Conservation (phyloP, 2,888 invertebrate genomes). For the Drosophila melanosoma region DNA sequence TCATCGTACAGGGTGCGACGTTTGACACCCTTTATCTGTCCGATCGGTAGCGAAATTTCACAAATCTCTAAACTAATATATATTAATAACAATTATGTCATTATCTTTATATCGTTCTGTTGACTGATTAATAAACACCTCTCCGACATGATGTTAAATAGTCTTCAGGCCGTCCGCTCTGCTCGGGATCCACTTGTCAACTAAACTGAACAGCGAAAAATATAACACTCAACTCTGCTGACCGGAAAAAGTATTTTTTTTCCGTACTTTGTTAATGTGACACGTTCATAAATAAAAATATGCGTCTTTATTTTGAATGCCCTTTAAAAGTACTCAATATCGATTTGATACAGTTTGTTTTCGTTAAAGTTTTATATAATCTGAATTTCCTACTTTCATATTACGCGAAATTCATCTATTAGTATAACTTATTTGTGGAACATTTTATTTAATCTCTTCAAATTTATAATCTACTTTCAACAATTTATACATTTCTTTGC, state of each 20-base stretch:
- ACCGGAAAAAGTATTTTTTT: slow-evolving; percentile 14
- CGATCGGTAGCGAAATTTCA: slow-evolving; percentile 60
- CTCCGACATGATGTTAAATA: slow-evolving; percentile 42
- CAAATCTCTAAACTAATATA: slow-evolving; percentile 44
- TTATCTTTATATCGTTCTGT: background rate
- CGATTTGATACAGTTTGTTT: too few species aligned
- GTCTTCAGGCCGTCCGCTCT: slow-evolving; percentile 9
- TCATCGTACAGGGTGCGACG: slow-evolving; percentile 62
- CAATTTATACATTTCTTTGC: background rate
- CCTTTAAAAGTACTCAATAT: background rate
- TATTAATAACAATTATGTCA: background rate
- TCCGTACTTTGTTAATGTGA: background rate
- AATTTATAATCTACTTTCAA: background rate
- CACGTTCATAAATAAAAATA: background rate
- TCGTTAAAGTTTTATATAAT: background rate
- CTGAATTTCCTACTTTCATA: background rate
- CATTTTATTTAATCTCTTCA: background rate
- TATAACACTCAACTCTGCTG: slow-evolving; percentile 26
- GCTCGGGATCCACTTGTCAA: slow-evolving; percentile 32
- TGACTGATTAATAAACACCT: slow-evolving; percentile 29
- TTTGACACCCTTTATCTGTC: slow-evolving; percentile 59
- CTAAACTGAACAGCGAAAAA: slow-evolving; percentile 36
- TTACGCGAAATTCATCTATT: background rate
- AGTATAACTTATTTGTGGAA: background rate
- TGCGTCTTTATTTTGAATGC: background rate